Evolutionary conservation across 2,797 vertebrate species (phyloP).

Genomic region (Morelia viridis): DNA sequence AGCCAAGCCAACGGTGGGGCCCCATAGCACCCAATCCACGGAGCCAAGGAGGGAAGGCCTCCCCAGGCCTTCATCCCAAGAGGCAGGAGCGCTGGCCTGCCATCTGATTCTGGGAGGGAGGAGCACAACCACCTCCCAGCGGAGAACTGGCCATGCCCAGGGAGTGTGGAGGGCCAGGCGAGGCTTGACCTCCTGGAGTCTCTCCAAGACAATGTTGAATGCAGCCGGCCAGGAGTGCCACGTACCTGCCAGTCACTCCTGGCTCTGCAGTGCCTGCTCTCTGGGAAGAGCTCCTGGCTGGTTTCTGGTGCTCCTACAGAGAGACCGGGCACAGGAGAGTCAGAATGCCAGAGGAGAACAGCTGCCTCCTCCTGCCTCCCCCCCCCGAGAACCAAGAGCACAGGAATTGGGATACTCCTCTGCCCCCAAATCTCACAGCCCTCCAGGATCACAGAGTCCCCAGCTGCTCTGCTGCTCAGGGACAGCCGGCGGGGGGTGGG

Average conservation of each 20-base stretch:
- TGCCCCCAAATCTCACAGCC: not conserved
- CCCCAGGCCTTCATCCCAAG: not conserved
- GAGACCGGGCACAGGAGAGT: too few species aligned
- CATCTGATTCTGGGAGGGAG: not conserved
- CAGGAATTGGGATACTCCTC: not conserved
- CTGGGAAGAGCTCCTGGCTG: constrained; percentile 11
- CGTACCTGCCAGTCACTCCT: constrained; percentile 54
- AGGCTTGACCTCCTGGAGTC: too few species aligned
- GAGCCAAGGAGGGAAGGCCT: not conserved
- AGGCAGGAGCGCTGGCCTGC: not conserved
- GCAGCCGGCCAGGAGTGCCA: not conserved
- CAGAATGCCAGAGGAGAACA: accelerated
- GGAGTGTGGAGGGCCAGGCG: too few species aligned
- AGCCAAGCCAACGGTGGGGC: too few species aligned
- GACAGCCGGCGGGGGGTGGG: not conserved
- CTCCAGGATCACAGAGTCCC: not conserved
- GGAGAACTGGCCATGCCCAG: too few species aligned
- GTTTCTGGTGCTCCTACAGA: constrained; percentile 45
- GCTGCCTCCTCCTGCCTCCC: not conserved
- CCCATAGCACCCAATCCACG: not conserved
- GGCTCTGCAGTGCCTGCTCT: constrained; percentile 31
- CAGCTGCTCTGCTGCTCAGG: not conserved
- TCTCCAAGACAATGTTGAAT: not conserved
- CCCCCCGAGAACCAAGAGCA: not conserved
- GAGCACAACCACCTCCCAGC: not conserved